phyloP scores from a whole-genome alignment of 2,888 invertebrate species.

The Rhopalosiphum nymphaeae region DNA sequence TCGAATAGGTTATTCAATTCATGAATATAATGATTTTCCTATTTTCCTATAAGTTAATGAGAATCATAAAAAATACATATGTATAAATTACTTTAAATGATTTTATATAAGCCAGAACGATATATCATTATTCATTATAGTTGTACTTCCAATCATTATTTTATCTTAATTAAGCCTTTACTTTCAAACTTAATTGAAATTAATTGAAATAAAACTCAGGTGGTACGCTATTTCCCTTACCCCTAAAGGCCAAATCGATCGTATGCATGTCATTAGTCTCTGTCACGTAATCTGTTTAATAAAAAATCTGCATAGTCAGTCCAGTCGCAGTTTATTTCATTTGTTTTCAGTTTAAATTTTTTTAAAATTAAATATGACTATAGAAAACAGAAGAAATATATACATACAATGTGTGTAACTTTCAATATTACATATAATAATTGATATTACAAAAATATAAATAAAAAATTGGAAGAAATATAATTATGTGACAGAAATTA shows the following conservation, averaged over 20 bases:
- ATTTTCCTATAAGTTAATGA: not conserved
- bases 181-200: conserved; percentile 56
- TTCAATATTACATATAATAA: not conserved
- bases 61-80: not conserved
- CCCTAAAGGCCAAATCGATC: conserved; percentile 45
- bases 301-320: conserved; percentile 56
- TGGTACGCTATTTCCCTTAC: not conserved
- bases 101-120: not conserved
- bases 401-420: not conserved
- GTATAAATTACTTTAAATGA: not conserved
- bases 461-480: not conserved
- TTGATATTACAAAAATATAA: not conserved
- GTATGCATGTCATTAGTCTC: conserved; percentile 57
- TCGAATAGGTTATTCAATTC: not conserved
- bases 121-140: not conserved
- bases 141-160: conserved; percentile 32
- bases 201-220: conserved; percentile 55
- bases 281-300: conserved; percentile 56
- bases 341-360: conserved; percentile 14
- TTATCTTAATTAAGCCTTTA: conserved; percentile 60
- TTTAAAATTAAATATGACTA: not conserved
- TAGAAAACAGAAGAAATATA: not conserved
- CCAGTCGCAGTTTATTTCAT: conserved; percentile 38
- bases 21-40: not conserved
- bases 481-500: conserved; percentile 48